phyloP scores from a whole-genome alignment of 2,888 invertebrate genomes.

The Sinohyriopsis cumingii region DNA sequence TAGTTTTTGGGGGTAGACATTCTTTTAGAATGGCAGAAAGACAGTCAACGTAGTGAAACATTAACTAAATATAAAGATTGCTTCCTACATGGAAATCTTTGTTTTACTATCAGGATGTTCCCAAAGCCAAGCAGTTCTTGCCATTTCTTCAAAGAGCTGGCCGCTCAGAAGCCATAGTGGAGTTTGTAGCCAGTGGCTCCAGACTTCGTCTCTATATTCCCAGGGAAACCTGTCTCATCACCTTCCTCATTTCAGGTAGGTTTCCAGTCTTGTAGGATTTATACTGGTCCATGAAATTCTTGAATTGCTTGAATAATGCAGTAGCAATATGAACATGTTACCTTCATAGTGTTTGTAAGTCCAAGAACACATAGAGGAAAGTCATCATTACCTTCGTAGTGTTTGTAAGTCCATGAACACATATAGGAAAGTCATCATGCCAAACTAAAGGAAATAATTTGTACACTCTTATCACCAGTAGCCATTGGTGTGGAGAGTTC shows the following conservation, averaged over 20 bases:
- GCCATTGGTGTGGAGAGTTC: too few species aligned
- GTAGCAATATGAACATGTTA: too few species aligned
- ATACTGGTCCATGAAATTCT: not conserved
- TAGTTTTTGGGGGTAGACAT: not conserved
- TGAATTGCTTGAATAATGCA: too few species aligned
- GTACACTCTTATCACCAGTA: too few species aligned
- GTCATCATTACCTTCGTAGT: too few species aligned
- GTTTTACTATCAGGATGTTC: constrained; percentile 75
- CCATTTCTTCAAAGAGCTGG: constrained; percentile 93
- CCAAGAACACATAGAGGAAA: too few species aligned
- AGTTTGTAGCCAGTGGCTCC: constrained; percentile 97
- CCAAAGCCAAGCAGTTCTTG: constrained; percentile 90
- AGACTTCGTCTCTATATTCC: constrained; percentile 93
- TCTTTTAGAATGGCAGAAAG: too few species aligned
- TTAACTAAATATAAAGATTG: not conserved
- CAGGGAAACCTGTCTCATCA: constrained; percentile 94
- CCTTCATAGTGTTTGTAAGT: too few species aligned
- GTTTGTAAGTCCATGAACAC: too few species aligned
- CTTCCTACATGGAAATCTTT: not conserved
- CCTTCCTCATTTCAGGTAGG: constrained; percentile 88
- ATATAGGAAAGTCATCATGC: too few species aligned
- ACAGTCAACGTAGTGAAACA: too few species aligned
- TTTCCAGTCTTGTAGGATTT: not conserved
- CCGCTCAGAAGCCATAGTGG: constrained; percentile 92
- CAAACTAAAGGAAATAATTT: too few species aligned